phyloP scores from a whole-genome alignment of 2,797 vertebrate genomes.

The Enteromius paludinosus region DNA sequence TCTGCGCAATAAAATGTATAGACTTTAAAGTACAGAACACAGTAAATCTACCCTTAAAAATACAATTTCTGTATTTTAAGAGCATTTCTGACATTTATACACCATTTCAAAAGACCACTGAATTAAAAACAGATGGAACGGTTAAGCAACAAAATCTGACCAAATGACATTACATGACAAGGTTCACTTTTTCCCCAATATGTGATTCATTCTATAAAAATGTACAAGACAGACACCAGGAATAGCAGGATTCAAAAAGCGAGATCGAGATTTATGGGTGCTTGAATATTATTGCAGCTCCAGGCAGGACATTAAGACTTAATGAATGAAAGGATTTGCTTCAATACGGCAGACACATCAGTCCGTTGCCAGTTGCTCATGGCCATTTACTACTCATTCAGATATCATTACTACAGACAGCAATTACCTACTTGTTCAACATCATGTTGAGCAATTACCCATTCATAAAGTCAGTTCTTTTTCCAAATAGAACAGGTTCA shows the following conservation, averaged over 20 bases:
- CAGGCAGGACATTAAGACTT: constrained; percentile 25
- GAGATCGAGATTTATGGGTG: not conserved
- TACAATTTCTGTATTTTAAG: not conserved
- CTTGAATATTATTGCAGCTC: constrained; percentile 41
- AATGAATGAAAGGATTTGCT: constrained; percentile 22
- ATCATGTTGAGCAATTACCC: constrained; percentile 29
- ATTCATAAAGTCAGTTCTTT: not conserved
- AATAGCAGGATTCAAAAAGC: not conserved
- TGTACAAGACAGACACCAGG: not conserved
- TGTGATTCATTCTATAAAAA: constrained; percentile 31
- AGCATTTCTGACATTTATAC: constrained; percentile 44
- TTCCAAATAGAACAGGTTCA: constrained; percentile 20
- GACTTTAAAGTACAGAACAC: not conserved
- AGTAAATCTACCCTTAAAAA: not conserved
- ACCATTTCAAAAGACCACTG: constrained; percentile 38
- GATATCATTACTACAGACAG: constrained; percentile 41
- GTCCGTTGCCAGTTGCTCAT: constrained; percentile 32
- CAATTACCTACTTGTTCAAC: constrained; percentile 40
- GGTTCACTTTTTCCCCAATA: constrained; percentile 26
- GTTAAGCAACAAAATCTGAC: constrained; percentile 32
- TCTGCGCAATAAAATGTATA: not conserved
- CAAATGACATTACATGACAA: constrained; percentile 17
- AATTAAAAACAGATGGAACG: constrained; percentile 32
- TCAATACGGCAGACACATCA: not conserved
- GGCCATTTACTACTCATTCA: constrained; percentile 38